Base-by-base conservation (phyloP, 2,888 invertebrate species). In the Stegana nigrithorax region DNA sequence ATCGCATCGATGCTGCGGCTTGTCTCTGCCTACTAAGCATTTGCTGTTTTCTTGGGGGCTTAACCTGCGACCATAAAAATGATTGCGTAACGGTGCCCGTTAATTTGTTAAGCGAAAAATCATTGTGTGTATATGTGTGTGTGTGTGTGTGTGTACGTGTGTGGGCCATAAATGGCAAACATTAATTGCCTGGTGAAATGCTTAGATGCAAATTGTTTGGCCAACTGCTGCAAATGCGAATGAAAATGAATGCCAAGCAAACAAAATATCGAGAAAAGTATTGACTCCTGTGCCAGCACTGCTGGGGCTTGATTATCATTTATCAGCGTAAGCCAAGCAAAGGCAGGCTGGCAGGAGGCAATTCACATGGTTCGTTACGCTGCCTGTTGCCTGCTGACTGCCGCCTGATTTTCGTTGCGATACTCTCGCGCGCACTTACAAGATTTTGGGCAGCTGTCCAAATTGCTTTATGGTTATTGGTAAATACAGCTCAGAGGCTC, bases 51-150 rank as follows among this genome's bases (percentile, higher is more conserved):
- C 17, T 14, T 44, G 29, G 29, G 29, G 39, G 39, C n/a, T n/a
- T 36, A 36, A 5, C 36, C 12, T 10, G 4, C 10, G 36, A n/a
- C 36, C n/a, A 36, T 36, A n/a, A 14, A 44, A 44, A 44, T 44
- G 44, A 51, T 51, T 51, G 21, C 51, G 14, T 51, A 51, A 51
- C 51, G 51, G 51, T 51, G n/a, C 4, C 19, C 6, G 27, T 17
- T 29, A 10, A 51, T 51, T 27, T 27, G 5, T 3, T 25, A n/a
- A n/a, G n/a, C n/a, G n/a, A n/a, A n/a, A n/a, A n/a, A n/a, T n/a
- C n/a, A n/a, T 44, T 44, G 17, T 42, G 14, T 42, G 42, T 42
- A 14, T 42, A 32, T 32, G n/a, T 32, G 32, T 3, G n/a, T 32
- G 4, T 12, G 32, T 32, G 4, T 32, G 36, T n/a, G 36, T 36